Evolutionary conservation across 1,140 invertebrate genomes (phyloP).

Genomic region (Agrypnia vestita): DNA sequence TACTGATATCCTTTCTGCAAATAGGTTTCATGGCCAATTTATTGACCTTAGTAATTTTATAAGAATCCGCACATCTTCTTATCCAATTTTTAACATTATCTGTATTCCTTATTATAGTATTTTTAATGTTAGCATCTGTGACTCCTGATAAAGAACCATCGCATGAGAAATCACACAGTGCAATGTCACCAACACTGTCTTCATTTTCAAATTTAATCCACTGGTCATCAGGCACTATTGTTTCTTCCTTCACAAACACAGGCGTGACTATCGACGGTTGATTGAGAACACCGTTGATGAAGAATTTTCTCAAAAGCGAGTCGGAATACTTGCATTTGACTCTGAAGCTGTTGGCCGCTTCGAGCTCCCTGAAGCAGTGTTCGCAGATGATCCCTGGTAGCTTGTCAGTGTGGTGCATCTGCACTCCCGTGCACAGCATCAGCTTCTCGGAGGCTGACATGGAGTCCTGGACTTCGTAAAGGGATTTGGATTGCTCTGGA

Average conservation of each 20-base stretch:
- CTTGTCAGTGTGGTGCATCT: not conserved
- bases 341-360: constrained; percentile 26
- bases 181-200: not conserved
- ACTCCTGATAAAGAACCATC: not conserved
- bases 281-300: not conserved
- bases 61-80: too few species aligned
- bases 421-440: constrained; percentile 14
- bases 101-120: too few species aligned
- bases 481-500: not conserved
- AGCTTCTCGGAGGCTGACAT: not conserved
- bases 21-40: too few species aligned
- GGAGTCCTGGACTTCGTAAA: not conserved
- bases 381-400: constrained; percentile 15
- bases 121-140: not conserved
- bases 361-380: constrained; percentile 11
- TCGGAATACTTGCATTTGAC: constrained; percentile 23
- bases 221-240: not conserved
- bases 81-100: too few species aligned
- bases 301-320: constrained; percentile 13
- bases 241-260: not conserved
- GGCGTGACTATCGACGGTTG: not conserved
- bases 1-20: not conserved
- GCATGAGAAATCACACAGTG: not conserved
- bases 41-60: too few species aligned
- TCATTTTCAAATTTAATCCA: not conserved